Percentiles rank a stretch among this genome's conserved stretches.
phyloP scores from a whole-genome alignment of 2,888 invertebrate species.

The Carpatolechia fugitivella region DNA sequence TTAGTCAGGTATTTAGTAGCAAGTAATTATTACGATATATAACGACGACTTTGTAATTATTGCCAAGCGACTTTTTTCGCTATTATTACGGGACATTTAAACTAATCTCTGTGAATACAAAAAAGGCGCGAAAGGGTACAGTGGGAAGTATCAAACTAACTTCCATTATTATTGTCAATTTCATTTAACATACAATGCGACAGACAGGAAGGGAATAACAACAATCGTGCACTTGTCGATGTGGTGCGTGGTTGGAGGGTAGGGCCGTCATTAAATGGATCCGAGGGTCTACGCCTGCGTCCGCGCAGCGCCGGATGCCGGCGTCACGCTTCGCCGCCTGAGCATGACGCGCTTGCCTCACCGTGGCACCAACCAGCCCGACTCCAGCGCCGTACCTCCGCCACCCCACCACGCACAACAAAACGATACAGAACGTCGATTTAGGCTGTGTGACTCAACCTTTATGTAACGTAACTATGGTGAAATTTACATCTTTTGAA shows the following conservation, averaged over 20 bases:
- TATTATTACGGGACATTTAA: too few relatives aligned
- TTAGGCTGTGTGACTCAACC: constrained; percentile 17
- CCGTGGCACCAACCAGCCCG: constrained; percentile 34
- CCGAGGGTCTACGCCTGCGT: constrained; percentile 47
- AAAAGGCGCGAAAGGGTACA: too few relatives aligned
- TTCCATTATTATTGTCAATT: too few relatives aligned
- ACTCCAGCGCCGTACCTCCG: constrained; percentile 25
- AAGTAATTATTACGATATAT: too few relatives aligned
- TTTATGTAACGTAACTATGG: constrained; percentile 33
- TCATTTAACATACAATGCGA: too few relatives aligned
- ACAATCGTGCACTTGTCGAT: constrained; percentile 29
- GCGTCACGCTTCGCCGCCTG: constrained; percentile 63
- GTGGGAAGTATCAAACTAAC: too few relatives aligned
- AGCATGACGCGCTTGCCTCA: constrained; percentile 68
- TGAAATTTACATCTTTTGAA: constrained; percentile 32
- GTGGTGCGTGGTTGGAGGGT: constrained; percentile 31
- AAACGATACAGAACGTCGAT: constrained; percentile 12
- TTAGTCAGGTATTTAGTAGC: too few relatives aligned
- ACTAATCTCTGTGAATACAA: too few relatives aligned
- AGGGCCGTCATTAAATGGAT: constrained; percentile 54
- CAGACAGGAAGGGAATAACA: constrained; percentile 20
- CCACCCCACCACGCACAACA: constrained; percentile 23
- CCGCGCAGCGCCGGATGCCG: constrained; percentile 49
- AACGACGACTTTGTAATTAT: too few relatives aligned
- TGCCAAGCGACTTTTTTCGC: too few relatives aligned